Evolutionary conservation across 2,797 vertebrate species (phyloP).

Genomic region (Hippoglossus hippoglossus): DNA sequence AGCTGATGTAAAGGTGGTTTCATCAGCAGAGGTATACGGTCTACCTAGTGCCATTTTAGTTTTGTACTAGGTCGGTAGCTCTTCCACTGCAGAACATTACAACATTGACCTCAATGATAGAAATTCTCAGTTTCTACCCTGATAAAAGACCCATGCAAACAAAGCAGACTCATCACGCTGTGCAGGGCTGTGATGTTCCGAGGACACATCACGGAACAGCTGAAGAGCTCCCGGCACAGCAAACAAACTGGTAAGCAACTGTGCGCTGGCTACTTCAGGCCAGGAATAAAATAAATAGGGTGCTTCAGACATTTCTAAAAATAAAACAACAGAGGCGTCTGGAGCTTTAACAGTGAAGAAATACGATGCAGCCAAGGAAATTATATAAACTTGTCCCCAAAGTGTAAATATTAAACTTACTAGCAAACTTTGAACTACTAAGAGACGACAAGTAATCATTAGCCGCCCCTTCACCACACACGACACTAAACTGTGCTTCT

Average conservation of each 20-base stretch:
- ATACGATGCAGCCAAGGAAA: neutral
- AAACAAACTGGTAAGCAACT: conserved; percentile 42
- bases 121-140: no score
- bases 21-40: no score
- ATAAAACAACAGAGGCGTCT: conserved; percentile 26
- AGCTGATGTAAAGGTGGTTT: no score
- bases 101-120: no score
- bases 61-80: no score
- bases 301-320: conserved; percentile 47
- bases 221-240: conserved; percentile 21
- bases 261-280: conserved; percentile 16
- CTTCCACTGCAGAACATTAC: no score
- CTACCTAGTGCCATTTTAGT: no score
- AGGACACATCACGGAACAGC: conserved; percentile 42
- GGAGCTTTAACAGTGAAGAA: conserved; percentile 11
- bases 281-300: conserved; percentile 49
- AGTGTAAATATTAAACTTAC: neutral
- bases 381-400: neutral
- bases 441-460: neutral
- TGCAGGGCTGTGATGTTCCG: conserved; percentile 10
- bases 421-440: neutral
- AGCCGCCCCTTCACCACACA: conserved; percentile 1
- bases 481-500: no score
- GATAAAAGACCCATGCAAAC: no score
- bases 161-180: neutral